These are phyloP conservation scores for Mirza zaza DNA, from an alignment of 2,113 vertebrate genomes.

Conservation along the genomic window DNA sequence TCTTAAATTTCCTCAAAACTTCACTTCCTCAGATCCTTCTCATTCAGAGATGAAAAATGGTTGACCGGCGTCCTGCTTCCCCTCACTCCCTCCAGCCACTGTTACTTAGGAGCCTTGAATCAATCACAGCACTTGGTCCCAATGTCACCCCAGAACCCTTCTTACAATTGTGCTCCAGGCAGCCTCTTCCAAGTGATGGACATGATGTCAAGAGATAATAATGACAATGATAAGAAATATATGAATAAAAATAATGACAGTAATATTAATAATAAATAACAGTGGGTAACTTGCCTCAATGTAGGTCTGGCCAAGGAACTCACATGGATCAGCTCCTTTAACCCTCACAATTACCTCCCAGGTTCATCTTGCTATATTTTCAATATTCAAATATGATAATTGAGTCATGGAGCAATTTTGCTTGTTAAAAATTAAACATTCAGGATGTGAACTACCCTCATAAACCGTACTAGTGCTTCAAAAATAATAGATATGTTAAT, in stretches of 20 bases:
- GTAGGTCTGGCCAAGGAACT: accelerated
- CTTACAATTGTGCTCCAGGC: background rate
- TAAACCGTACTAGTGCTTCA: background rate
- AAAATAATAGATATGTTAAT: background rate
- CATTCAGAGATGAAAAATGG: background rate
- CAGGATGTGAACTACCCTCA: background rate
- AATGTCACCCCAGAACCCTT: background rate
- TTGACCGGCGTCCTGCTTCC: accelerated
- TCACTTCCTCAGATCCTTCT: background rate
- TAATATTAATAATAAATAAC: background rate
- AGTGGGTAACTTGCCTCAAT: background rate
- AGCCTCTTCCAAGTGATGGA: background rate
- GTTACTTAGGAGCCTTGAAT: accelerated
- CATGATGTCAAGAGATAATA: background rate
- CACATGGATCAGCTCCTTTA: accelerated
- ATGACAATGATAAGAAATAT: background rate
- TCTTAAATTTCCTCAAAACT: background rate
- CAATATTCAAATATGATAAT: too few species aligned
- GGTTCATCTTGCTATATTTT: background rate
- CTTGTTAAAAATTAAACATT: background rate
- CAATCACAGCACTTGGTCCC: accelerated
- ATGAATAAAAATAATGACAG: background rate
- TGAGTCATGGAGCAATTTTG: background rate
- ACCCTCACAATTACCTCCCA: background rate
- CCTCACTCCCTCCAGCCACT: background rate